phyloP scores from a whole-genome alignment of 2,113 vertebrate species.

The Uria aalge region DNA sequence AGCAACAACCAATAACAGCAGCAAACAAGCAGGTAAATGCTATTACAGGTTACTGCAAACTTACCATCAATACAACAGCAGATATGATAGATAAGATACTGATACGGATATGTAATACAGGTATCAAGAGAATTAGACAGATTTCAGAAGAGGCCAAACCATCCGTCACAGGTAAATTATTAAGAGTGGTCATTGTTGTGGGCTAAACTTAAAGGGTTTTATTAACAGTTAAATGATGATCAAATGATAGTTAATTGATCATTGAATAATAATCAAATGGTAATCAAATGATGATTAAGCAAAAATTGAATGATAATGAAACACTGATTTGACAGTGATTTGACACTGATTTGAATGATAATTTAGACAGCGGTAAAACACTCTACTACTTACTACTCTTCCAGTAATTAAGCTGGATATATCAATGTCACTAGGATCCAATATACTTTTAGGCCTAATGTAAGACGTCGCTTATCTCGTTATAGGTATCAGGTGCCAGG shows the following conservation, averaged over 20 bases:
- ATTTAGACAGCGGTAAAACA: not conserved
- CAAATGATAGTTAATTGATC: not conserved
- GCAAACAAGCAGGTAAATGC: not conserved
- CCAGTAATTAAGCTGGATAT: not conserved
- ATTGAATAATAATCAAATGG: not conserved
- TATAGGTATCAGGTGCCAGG: not conserved
- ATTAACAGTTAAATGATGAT: not conserved
- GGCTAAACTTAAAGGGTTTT: not conserved
- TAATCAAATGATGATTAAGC: not conserved
- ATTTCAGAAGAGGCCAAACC: not conserved
- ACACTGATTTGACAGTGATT: not conserved
- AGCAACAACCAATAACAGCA: not conserved
- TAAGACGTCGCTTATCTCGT: fast-evolving
- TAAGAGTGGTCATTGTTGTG: not conserved
- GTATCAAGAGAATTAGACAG: not conserved
- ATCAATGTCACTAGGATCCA: not conserved
- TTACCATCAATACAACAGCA: not conserved
- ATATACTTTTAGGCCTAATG: not conserved
- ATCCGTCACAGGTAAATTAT: not conserved
- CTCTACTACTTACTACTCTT: not conserved
- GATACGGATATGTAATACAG: not conserved
- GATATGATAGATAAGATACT: not conserved
- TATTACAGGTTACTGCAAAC: not conserved
- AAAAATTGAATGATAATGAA: not conserved
- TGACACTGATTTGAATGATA: not conserved